These are phyloP conservation scores for Halcyon smyrnensis DNA, from an alignment of 2,797 vertebrate species.

Conservation along the genomic window DNA sequence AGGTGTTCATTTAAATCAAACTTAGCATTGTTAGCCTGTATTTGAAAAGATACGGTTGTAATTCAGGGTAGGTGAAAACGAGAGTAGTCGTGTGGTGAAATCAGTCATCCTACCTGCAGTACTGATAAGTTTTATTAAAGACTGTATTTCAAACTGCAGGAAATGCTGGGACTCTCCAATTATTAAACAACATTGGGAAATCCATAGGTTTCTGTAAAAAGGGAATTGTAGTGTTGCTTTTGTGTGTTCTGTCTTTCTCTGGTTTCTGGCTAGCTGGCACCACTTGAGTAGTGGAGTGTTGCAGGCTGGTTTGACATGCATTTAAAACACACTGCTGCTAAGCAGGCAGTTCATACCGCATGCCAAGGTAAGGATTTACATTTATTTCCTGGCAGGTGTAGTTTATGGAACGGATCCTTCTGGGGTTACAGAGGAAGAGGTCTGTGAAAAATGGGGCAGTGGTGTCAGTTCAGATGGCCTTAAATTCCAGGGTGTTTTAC, in stretches of 20 bases:
- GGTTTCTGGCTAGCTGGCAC: not conserved
- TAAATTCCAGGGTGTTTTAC: not conserved
- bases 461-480: not conserved
- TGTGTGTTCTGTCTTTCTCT: not conserved
- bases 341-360: not conserved
- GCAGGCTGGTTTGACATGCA: fast-evolving
- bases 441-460: too few relatives aligned
- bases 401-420: not conserved
- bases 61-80: not conserved
- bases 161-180: fast-evolving
- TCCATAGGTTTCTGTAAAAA: not conserved
- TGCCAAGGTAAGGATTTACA: fast-evolving
- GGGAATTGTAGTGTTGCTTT: not conserved
- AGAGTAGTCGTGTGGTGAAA: fast-evolving
- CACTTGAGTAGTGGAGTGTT: not conserved
- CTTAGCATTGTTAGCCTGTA: fast-evolving
- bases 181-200: not conserved
- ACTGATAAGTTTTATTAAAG: not conserved
- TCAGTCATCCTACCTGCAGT: fast-evolving
- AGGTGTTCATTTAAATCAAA: fast-evolving
- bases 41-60: not conserved
- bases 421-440: not conserved
- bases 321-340: not conserved
- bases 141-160: not conserved
- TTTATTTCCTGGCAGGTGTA: not conserved